These are phyloP conservation scores for Rhagoletis zephyria DNA, from an alignment of 1,140 invertebrate species.

Conservation along the genomic window DNA sequence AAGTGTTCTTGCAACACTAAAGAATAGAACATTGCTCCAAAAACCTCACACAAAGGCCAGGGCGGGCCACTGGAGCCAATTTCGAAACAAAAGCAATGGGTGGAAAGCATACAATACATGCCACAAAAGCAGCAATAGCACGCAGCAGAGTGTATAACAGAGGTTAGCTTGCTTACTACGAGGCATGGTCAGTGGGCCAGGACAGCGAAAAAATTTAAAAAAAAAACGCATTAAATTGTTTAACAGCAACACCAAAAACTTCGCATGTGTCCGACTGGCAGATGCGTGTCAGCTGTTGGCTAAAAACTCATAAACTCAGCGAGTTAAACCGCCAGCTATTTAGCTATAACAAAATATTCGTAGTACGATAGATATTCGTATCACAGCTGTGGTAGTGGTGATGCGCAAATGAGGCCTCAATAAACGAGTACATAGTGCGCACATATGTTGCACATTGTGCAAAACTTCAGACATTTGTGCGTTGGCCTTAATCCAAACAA, in stretches of 20 bases:
- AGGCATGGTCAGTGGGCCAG: neutral
- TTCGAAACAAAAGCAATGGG: no score
- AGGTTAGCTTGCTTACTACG: conserved; percentile 2
- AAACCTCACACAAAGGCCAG: neutral
- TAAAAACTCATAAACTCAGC: neutral
- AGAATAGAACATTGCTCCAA: neutral
- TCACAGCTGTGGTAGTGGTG: neutral
- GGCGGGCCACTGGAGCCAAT: neutral
- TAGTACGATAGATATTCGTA: no score
- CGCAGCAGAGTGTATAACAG: neutral
- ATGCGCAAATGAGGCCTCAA: neutral
- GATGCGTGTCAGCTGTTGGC: conserved; percentile 25
- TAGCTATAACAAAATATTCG: neutral
- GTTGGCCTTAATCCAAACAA: conserved; percentile 42
- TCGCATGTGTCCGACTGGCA: neutral
- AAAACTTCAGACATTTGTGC: neutral
- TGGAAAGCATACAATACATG: neutral
- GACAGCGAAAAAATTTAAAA: no score
- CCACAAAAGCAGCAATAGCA: neutral
- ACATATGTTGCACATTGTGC: conserved; percentile 19
- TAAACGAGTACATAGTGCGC: neutral
- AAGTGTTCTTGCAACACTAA: no score
- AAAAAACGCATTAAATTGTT: neutral
- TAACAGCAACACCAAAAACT: neutral
- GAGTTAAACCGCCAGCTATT: conserved; percentile 1